Conservation (phyloP, 2,113 vertebrate species). For the Todiramphus chloris region DNA sequence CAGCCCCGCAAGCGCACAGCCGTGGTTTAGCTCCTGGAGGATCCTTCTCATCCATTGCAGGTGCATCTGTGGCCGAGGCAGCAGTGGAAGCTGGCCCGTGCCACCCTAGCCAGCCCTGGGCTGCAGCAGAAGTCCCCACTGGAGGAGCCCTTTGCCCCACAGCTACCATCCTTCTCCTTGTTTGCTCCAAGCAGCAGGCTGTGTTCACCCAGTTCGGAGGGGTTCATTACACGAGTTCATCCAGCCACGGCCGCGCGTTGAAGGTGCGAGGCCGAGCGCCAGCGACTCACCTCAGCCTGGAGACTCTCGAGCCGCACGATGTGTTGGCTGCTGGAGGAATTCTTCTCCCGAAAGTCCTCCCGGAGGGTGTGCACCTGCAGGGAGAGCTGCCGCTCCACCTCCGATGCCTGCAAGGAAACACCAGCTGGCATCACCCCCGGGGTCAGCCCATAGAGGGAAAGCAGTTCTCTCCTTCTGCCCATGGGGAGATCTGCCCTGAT, state of each 20-base stretch:
- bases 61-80: not conserved
- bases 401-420: slow-evolving; percentile 84
- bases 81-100: not conserved
- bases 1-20: not conserved
- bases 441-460: not conserved
- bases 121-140: not conserved
- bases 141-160: not conserved
- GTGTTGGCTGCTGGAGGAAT: slow-evolving; percentile 91
- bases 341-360: slow-evolving; percentile 96
- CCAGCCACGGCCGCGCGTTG: not conserved
- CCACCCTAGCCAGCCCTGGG: not conserved
- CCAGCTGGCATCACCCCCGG: not conserved
- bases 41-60: not conserved
- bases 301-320: slow-evolving; percentile 92
- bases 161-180: not conserved
- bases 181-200: not conserved
- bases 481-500: not conserved
- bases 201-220: not conserved
- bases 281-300: slow-evolving; percentile 88
- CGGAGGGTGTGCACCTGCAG: slow-evolving; percentile 93
- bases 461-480: not conserved
- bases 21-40: not conserved
- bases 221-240: not conserved
- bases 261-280: rapidly evolving
- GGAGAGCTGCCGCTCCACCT: slow-evolving; percentile 94